A percentile compares a stretch with the other conserved stretches of the same genome.
Conservation (phyloP, 2,113 vertebrate species). For the Struthio camelus region DNA sequence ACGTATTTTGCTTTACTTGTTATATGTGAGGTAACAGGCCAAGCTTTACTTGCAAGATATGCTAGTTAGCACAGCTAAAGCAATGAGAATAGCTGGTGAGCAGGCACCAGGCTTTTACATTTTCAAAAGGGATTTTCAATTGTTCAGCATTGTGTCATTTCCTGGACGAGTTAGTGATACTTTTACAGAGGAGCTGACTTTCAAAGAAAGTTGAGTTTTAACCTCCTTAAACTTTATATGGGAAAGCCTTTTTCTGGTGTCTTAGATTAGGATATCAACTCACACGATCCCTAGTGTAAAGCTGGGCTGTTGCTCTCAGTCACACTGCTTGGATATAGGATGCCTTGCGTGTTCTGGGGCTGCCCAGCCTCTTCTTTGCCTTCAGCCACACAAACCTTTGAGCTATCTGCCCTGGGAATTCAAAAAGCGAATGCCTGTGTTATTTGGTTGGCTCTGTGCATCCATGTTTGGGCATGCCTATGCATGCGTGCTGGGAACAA, state of each 20-base stretch:
- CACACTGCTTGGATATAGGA: background rate
- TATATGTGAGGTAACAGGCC: background rate
- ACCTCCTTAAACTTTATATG: background rate
- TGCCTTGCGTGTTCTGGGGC: background rate
- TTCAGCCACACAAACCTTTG: background rate
- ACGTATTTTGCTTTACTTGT: background rate
- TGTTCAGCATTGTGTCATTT: background rate
- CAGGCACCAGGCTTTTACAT: background rate
- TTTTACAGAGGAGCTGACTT: background rate
- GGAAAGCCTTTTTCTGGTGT: background rate
- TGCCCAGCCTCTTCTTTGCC: background rate
- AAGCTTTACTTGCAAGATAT: background rate
- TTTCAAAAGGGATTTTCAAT: background rate
- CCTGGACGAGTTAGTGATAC: background rate
- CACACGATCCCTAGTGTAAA: background rate
- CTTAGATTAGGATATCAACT: background rate
- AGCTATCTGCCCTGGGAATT: background rate
- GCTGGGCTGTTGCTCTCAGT: background rate
- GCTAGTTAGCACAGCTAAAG: background rate
- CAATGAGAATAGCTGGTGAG: background rate
- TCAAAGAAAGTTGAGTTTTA: background rate
- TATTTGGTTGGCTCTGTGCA: background rate
- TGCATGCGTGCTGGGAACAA: background rate
- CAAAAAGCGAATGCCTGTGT: background rate
- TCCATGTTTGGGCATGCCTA: background rate